Evolutionary conservation across 30 jellyfish, hydroid and myxozoan genomes (phyloP).

Genomic region (Phacellophora camtschatica): DNA sequence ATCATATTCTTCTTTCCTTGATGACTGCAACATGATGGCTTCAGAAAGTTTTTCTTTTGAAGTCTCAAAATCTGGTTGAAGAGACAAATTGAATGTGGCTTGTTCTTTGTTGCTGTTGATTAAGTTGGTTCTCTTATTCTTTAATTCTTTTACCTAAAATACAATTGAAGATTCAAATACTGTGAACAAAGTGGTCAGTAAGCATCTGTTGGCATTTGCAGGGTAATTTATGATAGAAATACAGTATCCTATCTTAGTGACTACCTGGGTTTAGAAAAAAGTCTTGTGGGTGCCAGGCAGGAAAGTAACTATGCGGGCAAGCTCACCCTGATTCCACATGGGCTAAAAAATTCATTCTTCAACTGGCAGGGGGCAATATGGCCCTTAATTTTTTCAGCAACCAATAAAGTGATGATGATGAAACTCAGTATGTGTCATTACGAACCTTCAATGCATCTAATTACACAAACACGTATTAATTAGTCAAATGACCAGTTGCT

Average conservation of each 20-base stretch:
- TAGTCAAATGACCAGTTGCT: too few species aligned
- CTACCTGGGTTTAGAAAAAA: background rate
- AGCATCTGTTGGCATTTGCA: too few species aligned
- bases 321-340: too few species aligned
- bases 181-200: background rate
- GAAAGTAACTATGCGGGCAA: too few species aligned
- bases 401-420: too few species aligned
- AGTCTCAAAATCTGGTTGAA: conserved; percentile 76
- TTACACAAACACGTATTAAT: too few species aligned
- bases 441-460: too few species aligned
- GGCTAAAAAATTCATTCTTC: too few species aligned
- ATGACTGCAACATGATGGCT: conserved; percentile 58
- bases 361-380: too few species aligned
- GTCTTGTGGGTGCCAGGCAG: background rate
- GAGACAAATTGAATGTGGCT: conserved; percentile 83
- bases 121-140: conserved; percentile 44
- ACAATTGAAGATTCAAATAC: background rate
- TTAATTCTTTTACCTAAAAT: conserved; percentile 66
- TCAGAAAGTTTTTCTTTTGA: conserved; percentile 60
- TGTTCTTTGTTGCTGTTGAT: conserved; percentile 71
- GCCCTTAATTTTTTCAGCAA: too few species aligned
- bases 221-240: too few species aligned
- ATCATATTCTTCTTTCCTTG: conserved; percentile 72
- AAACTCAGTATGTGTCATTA: too few species aligned
- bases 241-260: background rate